Conservation (phyloP, 2,797 vertebrate species). For the Macrochelys suwanniensis region DNA sequence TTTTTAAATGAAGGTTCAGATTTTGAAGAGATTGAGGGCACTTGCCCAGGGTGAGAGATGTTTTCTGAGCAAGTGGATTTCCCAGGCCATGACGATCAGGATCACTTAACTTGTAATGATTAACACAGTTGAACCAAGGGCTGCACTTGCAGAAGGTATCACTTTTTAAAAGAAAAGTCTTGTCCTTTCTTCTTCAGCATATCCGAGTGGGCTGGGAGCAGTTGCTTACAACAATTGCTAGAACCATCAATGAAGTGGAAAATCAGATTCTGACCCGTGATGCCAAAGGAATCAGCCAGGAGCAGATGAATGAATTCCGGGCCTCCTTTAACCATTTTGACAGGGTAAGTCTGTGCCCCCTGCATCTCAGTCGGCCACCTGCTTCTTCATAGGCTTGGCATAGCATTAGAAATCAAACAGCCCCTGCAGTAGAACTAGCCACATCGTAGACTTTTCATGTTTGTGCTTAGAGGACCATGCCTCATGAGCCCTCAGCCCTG, state of each 20-base stretch:
- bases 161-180: neutral
- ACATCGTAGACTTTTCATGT: neutral
- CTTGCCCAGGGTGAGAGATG: neutral
- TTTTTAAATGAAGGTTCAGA: neutral
- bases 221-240: conserved; percentile 96
- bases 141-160: neutral
- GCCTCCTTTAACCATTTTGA: conserved; percentile 99
- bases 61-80: conserved; percentile 12
- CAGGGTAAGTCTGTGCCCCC: conserved; percentile 85
- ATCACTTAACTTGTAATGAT: neutral
- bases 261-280: conserved; percentile 98
- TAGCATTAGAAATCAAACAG: neutral
- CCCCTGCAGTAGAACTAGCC: neutral
- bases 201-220: conserved; percentile 99
- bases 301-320: conserved; percentile 97
- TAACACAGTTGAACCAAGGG: neutral
- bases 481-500: neutral
- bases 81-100: neutral
- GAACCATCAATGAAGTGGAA: conserved; percentile 98
- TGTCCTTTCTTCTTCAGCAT: conserved; percentile 83
- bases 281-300: conserved; percentile 98
- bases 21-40: conserved; percentile 20
- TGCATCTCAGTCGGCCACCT: neutral
- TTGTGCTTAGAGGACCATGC: neutral
- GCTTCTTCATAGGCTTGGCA: neutral